These are phyloP conservation scores for Ormia ochracea DNA, from an alignment of 2,888 invertebrate genomes.

Conservation along the genomic window DNA sequence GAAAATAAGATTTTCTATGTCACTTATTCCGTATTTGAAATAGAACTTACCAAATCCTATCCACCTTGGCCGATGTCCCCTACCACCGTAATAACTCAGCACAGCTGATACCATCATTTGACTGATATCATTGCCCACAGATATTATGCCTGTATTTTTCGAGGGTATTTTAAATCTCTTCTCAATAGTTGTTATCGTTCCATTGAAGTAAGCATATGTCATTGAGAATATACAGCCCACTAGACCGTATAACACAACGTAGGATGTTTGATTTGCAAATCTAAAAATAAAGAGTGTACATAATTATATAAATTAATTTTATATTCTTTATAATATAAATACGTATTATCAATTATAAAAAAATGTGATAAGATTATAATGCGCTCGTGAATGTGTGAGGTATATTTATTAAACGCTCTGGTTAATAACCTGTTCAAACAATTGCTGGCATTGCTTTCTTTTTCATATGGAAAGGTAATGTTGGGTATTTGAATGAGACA, in stretches of 20 bases:
- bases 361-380: background rate
- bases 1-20: no score
- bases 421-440: no score
- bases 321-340: background rate
- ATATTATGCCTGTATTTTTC: constrained; percentile 83
- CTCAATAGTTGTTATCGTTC: constrained; percentile 85
- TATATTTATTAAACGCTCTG: no score
- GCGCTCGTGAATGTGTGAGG: no score
- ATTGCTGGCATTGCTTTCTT: no score
- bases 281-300: constrained; percentile 67
- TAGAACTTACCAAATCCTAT: constrained; percentile 79
- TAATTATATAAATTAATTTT: background rate
- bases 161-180: constrained; percentile 86
- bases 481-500: no score
- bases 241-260: constrained; percentile 81
- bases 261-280: constrained; percentile 77
- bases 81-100: constrained; percentile 83
- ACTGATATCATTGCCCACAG: constrained; percentile 86
- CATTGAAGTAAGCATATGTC: constrained; percentile 84
- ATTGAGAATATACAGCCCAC: constrained; percentile 84
- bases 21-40: no score
- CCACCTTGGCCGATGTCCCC: constrained; percentile 85
- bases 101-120: constrained; percentile 82
- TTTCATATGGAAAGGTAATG: no score
- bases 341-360: background rate